Percentiles rank a stretch among this genome's conserved stretches.
phyloP scores from a whole-genome alignment of 1,140 invertebrate species.

The Neotoxoptera formosana region DNA sequence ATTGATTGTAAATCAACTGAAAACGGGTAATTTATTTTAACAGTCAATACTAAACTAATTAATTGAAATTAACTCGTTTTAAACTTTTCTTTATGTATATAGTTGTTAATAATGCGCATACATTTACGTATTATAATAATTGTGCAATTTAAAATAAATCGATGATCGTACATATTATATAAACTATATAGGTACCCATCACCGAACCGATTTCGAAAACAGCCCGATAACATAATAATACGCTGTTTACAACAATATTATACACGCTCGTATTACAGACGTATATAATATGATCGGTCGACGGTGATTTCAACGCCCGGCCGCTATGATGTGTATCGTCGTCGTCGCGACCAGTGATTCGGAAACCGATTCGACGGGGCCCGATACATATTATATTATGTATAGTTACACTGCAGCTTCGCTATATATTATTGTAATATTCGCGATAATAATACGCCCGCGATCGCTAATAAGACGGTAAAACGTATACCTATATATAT shows the following conservation, averaged over 20 bases:
- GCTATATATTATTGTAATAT: not conserved
- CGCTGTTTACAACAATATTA: not conserved
- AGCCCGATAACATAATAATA: not conserved
- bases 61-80: no score
- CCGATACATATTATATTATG: not conserved
- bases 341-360: slow-evolving; percentile 20
- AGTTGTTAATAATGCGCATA: no score
- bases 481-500: no score
- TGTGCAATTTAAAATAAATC: not conserved
- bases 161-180: not conserved
- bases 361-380: slow-evolving; percentile 10
- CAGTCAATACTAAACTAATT: not conserved
- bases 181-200: not conserved
- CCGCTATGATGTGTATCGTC: not conserved
- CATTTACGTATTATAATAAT: not conserved
- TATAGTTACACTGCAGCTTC: not conserved
- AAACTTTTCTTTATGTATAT: no score
- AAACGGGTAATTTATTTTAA: no score
- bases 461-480: not conserved
- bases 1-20: no score
- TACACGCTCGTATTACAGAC: not conserved
- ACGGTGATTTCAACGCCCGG: slow-evolving; percentile 16
- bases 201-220: not conserved
- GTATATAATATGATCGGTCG: not conserved
- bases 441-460: not conserved